Evolutionary conservation across 2,797 vertebrate species (phyloP).

Genomic region (Chrysocyon brachyurus): DNA sequence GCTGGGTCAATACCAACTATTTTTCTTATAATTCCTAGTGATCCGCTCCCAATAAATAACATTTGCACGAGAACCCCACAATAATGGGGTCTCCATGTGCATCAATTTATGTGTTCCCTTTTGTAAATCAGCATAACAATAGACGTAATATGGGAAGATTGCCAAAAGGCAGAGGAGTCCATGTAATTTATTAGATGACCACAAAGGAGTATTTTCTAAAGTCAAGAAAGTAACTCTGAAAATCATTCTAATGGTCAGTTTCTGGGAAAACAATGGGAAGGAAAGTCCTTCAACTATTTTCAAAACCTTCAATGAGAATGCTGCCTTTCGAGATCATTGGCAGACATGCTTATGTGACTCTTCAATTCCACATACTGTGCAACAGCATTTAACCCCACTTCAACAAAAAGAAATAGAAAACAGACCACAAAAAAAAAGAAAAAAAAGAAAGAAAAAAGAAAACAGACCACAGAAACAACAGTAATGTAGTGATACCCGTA

Average conservation of each 20-base stretch:
- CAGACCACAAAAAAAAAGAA: conserved; percentile 32
- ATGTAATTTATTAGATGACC: neutral
- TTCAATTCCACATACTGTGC: neutral
- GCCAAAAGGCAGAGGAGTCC: neutral
- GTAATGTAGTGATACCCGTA: neutral
- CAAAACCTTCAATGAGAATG: conserved; percentile 48
- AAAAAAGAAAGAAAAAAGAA: conserved; percentile 62
- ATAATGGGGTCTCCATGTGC: neutral
- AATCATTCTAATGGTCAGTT: conserved; percentile 37
- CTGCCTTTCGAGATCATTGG: neutral
- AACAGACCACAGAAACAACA: conserved; percentile 5
- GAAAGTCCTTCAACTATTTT: conserved; percentile 51
- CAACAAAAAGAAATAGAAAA: conserved; percentile 68
- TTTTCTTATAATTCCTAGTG: conserved; percentile 56
- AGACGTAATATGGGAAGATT: neutral
- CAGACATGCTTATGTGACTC: neutral
- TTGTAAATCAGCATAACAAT: neutral
- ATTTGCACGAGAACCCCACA: neutral
- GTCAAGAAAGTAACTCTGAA: conserved; percentile 18
- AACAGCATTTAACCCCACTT: neutral
- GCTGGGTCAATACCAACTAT: conserved; percentile 47
- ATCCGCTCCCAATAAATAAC: conserved; percentile 51
- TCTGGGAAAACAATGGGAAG: conserved; percentile 54
- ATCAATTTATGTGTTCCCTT: conserved; percentile 9
- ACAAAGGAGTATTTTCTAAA: neutral